Percentiles rank a stretch among this genome's conserved stretches.
Conservation (phyloP, 2,797 vertebrate species). For the Erethizon dorsatum region DNA sequence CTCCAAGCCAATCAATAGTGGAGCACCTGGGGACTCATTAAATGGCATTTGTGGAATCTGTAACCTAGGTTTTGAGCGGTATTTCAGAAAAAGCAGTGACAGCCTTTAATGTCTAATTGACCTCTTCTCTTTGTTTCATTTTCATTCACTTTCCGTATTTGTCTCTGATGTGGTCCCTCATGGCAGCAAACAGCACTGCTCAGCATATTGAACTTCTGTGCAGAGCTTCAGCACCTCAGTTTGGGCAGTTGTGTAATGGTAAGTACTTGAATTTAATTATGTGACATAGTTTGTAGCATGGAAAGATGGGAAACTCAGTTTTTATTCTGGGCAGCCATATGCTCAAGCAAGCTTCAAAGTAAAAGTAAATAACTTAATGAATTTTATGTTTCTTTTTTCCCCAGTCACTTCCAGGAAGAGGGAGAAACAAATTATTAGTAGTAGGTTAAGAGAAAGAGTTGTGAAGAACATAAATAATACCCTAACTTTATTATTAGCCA, state of each 20-base stretch:
- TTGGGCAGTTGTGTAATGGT: slow-evolving; percentile 98
- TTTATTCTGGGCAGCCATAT: background rate
- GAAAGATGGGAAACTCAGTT: background rate
- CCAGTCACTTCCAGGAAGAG: background rate
- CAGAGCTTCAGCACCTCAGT: slow-evolving; percentile 97
- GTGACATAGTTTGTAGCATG: background rate
- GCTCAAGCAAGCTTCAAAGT: background rate
- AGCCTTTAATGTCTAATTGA: slow-evolving; percentile 93
- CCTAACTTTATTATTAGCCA: background rate
- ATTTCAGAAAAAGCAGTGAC: slow-evolving; percentile 90
- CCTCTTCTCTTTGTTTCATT: slow-evolving; percentile 90
- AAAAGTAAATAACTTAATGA: background rate
- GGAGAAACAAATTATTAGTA: background rate
- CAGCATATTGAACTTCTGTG: slow-evolving; percentile 98
- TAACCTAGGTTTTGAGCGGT: slow-evolving; percentile 88
- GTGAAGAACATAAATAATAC: background rate
- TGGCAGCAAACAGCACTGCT: slow-evolving; percentile 97
- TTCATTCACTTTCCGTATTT: slow-evolving; percentile 87
- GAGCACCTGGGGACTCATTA: slow-evolving; percentile 91
- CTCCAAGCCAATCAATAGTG: slow-evolving; percentile 90
- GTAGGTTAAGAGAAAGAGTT: background rate
- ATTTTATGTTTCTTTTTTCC: slow-evolving; percentile 2
- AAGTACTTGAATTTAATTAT: slow-evolving; percentile 86
- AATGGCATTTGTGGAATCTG: slow-evolving; percentile 89
- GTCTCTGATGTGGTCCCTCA: slow-evolving; percentile 87